Conservation (phyloP, 2,888 invertebrate genomes). For the Macrosoma leucophasiata region DNA sequence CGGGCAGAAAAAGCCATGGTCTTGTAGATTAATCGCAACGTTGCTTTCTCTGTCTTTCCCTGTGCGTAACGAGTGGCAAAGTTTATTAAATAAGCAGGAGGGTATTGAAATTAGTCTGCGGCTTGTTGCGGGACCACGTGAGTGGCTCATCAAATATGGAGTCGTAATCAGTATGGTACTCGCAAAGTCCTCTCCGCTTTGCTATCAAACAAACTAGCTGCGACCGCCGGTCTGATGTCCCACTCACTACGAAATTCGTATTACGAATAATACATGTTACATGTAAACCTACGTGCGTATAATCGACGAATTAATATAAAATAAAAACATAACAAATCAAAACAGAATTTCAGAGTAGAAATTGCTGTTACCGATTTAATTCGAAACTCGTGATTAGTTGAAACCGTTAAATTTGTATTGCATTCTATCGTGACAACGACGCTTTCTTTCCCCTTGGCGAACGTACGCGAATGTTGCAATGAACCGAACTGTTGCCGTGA, state of each 20-base stretch:
- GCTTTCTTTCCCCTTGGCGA: conserved; percentile 47
- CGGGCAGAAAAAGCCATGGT: conserved; percentile 19
- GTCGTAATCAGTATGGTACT: conserved; percentile 65
- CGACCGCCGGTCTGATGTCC: conserved; percentile 27
- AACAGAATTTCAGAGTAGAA: too few species aligned
- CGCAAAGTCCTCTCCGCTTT: conserved; percentile 48
- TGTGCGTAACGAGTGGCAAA: conserved; percentile 26
- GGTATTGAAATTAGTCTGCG: conserved; percentile 66
- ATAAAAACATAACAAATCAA: too few species aligned
- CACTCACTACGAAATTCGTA: too few species aligned
- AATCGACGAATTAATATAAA: too few species aligned
- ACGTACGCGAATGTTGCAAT: conserved; percentile 53
- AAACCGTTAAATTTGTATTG: conserved; percentile 22
- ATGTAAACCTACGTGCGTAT: too few species aligned
- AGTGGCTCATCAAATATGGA: conserved; percentile 71
- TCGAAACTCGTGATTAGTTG: too few species aligned
- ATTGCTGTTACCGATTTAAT: too few species aligned
- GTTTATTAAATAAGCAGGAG: conserved; percentile 47
- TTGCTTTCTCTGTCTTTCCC: conserved; percentile 26
- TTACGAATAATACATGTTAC: too few species aligned
- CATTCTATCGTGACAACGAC: conserved; percentile 17
- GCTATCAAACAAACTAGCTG: conserved; percentile 30
- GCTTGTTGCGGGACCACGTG: conserved; percentile 50
- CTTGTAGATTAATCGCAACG: conserved; percentile 27
- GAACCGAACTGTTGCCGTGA: conserved; percentile 47